phyloP scores from a whole-genome alignment of 2,113 vertebrate genomes.

The Pongo abelii region DNA sequence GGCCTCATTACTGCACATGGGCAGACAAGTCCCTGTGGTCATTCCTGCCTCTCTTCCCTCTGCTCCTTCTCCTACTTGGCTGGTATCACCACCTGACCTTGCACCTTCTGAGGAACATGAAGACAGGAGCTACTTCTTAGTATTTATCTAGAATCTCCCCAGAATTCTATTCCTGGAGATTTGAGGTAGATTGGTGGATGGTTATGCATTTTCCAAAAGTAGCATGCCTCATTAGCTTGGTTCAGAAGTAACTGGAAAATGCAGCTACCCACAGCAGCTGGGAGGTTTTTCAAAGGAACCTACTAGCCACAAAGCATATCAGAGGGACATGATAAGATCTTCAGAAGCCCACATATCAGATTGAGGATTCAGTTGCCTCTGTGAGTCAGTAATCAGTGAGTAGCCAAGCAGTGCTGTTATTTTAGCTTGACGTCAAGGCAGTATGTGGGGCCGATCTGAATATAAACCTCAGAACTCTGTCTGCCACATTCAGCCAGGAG shows the following conservation, averaged over 20 bases:
- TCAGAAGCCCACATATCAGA: not conserved
- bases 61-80: not conserved
- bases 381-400: not conserved
- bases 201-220: constrained; percentile 40
- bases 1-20: rapidly evolving
- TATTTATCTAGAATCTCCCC: not conserved
- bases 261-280: not conserved
- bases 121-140: not conserved
- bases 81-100: not conserved
- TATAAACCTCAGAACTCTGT: not conserved
- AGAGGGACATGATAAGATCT: not conserved
- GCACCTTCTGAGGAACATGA: not conserved
- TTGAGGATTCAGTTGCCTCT: not conserved
- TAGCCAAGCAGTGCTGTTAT: not conserved
- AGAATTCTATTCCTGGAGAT: not conserved
- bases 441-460: not conserved
- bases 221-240: constrained; percentile 10
- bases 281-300: constrained; percentile 13
- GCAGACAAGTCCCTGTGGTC: not conserved
- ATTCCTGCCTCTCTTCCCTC: not conserved
- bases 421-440: not conserved
- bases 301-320: not conserved
- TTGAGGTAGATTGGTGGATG: not conserved
- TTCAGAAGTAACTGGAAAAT: not conserved
- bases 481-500: not conserved